phyloP scores from a whole-genome alignment of 2,113 vertebrate genomes.

The Vireo altiloquus region DNA sequence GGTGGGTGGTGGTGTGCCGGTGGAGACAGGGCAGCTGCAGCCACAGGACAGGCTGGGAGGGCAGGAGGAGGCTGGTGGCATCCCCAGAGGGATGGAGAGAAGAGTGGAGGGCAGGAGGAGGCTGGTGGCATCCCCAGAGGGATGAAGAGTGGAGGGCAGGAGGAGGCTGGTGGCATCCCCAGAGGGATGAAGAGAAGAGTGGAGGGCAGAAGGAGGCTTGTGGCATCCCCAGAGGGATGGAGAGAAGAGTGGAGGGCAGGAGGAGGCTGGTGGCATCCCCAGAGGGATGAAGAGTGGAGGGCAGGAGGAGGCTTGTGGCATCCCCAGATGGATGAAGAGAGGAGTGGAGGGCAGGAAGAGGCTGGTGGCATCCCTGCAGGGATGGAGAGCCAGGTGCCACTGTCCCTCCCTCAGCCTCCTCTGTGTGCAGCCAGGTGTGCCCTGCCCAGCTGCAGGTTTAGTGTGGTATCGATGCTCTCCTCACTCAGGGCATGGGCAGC shows the following conservation, averaged over 20 bases:
- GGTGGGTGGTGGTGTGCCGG: fast-evolving
- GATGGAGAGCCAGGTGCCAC: not conserved
- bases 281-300: no score
- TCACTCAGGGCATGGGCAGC: not conserved
- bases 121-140: no score
- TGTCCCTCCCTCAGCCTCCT: not conserved
- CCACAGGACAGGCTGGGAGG: not conserved
- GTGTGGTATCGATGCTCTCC: fast-evolving
- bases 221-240: no score
- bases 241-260: not conserved
- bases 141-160: no score
- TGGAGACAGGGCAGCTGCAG: not conserved
- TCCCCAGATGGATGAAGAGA: no score
- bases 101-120: no score
- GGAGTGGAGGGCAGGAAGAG: not conserved
- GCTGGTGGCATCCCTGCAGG: not conserved
- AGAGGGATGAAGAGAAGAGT: not conserved
- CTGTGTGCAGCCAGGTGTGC: not conserved
- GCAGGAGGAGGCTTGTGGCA: no score
- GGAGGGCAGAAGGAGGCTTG: no score
- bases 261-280: not conserved
- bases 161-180: no score
- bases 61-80: not conserved
- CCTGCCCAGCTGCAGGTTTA: not conserved
- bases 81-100: no score